Evolutionary conservation across 2,113 vertebrate genomes (phyloP), one percentile per base, ranked within the genome.

Genomic region (Bambusicola thoracicus): DNA sequence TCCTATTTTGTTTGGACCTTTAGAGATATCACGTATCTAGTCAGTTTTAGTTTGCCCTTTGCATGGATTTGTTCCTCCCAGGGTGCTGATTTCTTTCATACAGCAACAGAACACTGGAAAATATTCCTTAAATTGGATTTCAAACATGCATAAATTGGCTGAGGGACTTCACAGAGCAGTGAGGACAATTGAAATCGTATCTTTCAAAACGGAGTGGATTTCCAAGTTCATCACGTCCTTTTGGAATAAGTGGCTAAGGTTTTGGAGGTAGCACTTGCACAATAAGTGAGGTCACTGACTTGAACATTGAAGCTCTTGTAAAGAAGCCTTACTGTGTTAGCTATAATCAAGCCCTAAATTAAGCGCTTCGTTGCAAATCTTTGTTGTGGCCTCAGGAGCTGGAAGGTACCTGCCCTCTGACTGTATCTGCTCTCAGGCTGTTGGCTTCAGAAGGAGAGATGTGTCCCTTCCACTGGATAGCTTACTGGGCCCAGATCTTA

Each of bases 31-130:
- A 12, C 58, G 2, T 86, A 81, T 88, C 82, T 75, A 61, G 72
- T 48, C 30, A 34, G 65, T 55, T 87, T 65, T 81, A 34, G 43
- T 91, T 92, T 95, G 73, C 51, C n/a, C 29, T 78, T 85, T 90
- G 68, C 3, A 0, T 46, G 36, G 63, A 65, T 85, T 66, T 91
- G 10, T 75, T 85, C 76, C 25, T 92, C 69, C 40, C 73, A 87
- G 34, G 24, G 40, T 69, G 68, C 61, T 78, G 41, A 17, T 43
- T 81, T 85, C 76, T 94, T 83, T 86, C 61, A 61, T 32, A 34
- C 46, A 85, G 56, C 55, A 83, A 56, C 59, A 63, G 25, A 85
- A 59, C 46, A 43, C 72, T 80, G 51, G 74, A 55, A 63, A 85
- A 83, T 59, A 72, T 4, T 67, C 34, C 51, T 36, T 30, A 63